Base-by-base conservation (phyloP, 2,797 vertebrate species). In the Philypnodon macrostomus region DNA sequence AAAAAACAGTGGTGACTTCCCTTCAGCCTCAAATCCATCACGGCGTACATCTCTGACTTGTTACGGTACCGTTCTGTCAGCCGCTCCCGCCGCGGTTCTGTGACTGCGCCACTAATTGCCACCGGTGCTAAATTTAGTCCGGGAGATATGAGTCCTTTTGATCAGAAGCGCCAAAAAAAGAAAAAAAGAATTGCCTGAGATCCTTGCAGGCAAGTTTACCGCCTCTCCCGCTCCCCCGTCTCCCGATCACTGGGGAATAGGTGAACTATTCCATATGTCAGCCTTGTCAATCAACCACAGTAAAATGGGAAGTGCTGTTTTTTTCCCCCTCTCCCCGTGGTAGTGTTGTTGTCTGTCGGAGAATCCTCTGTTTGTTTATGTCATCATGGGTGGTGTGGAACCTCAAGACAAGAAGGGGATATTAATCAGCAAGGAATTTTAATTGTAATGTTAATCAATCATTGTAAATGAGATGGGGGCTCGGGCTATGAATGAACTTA, bases 251-350 rank as follows among this genome's bases (percentile, higher is more conserved):
- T 91, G 90, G 95, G 94, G 95, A 95, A 94, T 96, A 94, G 91
- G 92, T 98, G 95, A 98, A 98, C 95, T 98, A 96, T 98, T 97
- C 95, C 94, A 97, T 97, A 96, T 98, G 96, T 98, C 95, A 98
- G 92, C 85, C 92, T 93, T 98, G 95, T 97, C 96, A 98, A 95
- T 98, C 95, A 97, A 90, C 56, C 1, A 87, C 84, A 88, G 90
- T 93, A 92, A 94, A 41, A 93, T 93, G 92, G 92, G 92, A 95
- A 93, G 91, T 90, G 84, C 92, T 90, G 13, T 35, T 23, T 15
- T 39, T 5, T 11, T 39, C 50, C 34, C 31, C 27, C 30, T 38
- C 47, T 63, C n/a, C n/a, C n/a, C n/a, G n/a, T n/a, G n/a, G 64
- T 42, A 46, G 10, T 17, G 13, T 70, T 73, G 71, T 58, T 47